phyloP scores from a whole-genome alignment of 2,797 vertebrate genomes.

The Allobates femoralis region DNA sequence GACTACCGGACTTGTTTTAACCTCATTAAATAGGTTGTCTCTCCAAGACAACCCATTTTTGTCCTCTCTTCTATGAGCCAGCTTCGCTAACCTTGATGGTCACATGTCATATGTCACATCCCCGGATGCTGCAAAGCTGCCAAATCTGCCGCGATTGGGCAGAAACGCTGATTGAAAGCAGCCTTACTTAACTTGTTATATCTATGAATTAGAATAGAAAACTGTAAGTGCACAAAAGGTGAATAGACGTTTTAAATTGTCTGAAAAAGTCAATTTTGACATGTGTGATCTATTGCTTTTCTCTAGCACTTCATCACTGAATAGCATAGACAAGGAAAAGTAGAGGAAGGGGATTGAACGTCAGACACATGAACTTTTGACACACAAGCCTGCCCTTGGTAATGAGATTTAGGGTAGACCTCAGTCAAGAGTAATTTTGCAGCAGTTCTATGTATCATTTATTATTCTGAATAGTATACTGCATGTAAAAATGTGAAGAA shows the following conservation, averaged over 20 bases:
- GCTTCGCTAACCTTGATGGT: too few relatives aligned
- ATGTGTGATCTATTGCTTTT: not conserved
- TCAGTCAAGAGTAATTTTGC: not conserved
- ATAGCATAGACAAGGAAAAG: not conserved
- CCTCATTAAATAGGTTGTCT: not conserved
- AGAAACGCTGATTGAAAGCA: too few relatives aligned
- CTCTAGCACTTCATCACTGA: not conserved
- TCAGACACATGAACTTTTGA: conserved; percentile 30
- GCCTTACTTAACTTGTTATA: too few relatives aligned
- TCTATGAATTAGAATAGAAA: too few relatives aligned
- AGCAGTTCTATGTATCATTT: not conserved
- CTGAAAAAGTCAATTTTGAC: not conserved
- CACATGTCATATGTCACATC: too few relatives aligned
- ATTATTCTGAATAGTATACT: not conserved
- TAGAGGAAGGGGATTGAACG: not conserved
- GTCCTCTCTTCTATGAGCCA: too few relatives aligned
- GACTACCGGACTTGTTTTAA: not conserved
- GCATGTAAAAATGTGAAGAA: not conserved
- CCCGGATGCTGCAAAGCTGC: too few relatives aligned
- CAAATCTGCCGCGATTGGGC: too few relatives aligned
- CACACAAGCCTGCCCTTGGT: conserved; percentile 7
- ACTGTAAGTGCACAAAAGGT: not conserved
- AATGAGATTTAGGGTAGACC: conserved; percentile 4
- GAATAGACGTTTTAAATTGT: too few relatives aligned
- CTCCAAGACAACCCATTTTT: not conserved